A percentile compares a stretch with the other conserved stretches of the same genome.
Conservation (phyloP, 2,797 vertebrate species). For the Oreonectes daqikongensis region DNA sequence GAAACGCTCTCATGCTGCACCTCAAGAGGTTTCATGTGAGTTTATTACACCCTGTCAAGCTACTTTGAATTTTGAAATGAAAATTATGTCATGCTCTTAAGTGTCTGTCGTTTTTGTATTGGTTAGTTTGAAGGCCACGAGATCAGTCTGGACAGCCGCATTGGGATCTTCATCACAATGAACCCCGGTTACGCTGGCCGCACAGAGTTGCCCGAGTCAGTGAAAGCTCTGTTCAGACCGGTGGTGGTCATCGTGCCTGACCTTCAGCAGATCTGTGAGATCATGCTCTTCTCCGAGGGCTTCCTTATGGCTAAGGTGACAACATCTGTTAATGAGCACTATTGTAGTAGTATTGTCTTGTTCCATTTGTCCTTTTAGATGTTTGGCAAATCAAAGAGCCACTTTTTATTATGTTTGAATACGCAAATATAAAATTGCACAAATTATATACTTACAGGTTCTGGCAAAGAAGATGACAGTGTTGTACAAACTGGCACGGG, state of each 20-base stretch:
- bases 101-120: conserved; percentile 7
- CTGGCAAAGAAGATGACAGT: conserved; percentile 99
- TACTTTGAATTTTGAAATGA: not conserved
- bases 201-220: conserved; percentile 94
- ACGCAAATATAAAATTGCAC: not conserved
- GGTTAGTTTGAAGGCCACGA: conserved; percentile 93
- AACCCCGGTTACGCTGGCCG: conserved; percentile 96
- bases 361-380: not conserved
- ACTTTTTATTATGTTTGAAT: not conserved
- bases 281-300: conserved; percentile 98
- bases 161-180: conserved; percentile 99
- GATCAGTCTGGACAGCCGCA: conserved; percentile 84
- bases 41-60: not conserved
- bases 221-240: conserved; percentile 95
- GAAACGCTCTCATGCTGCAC: conserved; percentile 88
- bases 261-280: conserved; percentile 97
- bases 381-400: not conserved
- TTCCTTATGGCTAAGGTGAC: conserved; percentile 94
- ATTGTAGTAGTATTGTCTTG: too few species aligned
- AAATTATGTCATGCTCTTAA: not conserved
- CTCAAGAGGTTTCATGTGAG: conserved; percentile 87
- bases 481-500: conserved; percentile 89
- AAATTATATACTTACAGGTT: conserved; percentile 69
- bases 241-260: conserved; percentile 97
- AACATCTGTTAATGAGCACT: too few species aligned